Conservation (phyloP, 2,888 invertebrate genomes). For the Diarsia mendica region DNA sequence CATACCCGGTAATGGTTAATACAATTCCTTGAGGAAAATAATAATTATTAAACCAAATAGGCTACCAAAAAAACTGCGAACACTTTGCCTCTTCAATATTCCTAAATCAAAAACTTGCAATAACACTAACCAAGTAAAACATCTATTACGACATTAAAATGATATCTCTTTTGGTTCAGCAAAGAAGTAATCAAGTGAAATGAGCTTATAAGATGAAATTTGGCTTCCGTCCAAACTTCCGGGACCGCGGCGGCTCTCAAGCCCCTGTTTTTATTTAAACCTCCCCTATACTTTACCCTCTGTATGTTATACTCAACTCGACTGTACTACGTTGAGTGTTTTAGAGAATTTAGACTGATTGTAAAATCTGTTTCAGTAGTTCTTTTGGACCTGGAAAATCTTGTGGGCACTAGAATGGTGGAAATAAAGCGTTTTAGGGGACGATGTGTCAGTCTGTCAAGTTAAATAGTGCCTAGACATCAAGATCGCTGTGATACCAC, state of each 20-base stretch:
- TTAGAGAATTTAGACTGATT: slow-evolving; percentile 59
- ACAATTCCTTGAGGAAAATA: neutral
- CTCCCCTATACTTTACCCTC: slow-evolving; percentile 27
- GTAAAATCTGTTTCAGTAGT: slow-evolving; percentile 28
- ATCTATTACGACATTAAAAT: slow-evolving; percentile 76
- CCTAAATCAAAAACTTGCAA: slow-evolving; percentile 36
- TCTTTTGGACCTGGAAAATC: neutral
- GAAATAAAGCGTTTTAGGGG: neutral
- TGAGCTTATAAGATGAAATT: slow-evolving; percentile 73
- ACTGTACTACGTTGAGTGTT: slow-evolving; percentile 47
- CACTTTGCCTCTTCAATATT: slow-evolving; percentile 39
- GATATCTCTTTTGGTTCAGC: slow-evolving; percentile 78
- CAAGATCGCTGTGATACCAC: neutral
- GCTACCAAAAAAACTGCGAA: neutral
- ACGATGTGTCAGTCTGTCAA: neutral
- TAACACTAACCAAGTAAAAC: slow-evolving; percentile 64
- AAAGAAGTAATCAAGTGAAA: slow-evolving; percentile 77
- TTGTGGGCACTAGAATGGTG: neutral
- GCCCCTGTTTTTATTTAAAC: slow-evolving; percentile 70
- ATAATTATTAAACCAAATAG: neutral
- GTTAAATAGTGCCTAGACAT: neutral
- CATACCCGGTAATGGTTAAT: too few relatives aligned
- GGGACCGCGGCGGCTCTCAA: slow-evolving; percentile 53
- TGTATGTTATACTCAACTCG: neutral
- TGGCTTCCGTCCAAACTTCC: slow-evolving; percentile 72